Conservation (phyloP, 2,888 invertebrate species). For the Neoitamus cyanurus region DNA sequence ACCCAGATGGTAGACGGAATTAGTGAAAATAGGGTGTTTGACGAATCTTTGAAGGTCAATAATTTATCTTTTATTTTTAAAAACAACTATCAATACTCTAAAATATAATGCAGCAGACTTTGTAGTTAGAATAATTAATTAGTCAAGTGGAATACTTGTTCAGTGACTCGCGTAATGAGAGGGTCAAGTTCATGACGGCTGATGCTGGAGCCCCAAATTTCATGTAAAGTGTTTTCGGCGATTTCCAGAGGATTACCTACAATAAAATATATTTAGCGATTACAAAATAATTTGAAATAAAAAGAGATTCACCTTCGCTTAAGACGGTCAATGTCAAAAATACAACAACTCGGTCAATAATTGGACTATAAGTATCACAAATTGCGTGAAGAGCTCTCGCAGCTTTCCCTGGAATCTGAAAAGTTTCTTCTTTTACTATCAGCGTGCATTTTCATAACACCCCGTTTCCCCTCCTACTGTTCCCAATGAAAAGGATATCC, state of each 20-base stretch:
- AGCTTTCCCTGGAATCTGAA: constrained; percentile 59
- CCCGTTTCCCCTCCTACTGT: no score
- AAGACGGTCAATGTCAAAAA: constrained; percentile 62
- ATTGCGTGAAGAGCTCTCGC: constrained; percentile 70
- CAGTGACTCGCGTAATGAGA: constrained; percentile 62
- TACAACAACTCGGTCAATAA: constrained; percentile 64
- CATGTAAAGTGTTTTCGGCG: constrained; percentile 56
- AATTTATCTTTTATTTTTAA: background rate
- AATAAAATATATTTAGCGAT: background rate
- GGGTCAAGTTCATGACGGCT: constrained; percentile 58
- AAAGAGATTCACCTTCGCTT: constrained; percentile 47
- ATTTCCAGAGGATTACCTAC: constrained; percentile 53
- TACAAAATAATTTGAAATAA: background rate
- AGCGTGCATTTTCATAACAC: no score
- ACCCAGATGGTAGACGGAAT: no score
- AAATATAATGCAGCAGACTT: background rate
- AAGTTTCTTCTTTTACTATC: no score
- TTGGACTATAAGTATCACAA: constrained; percentile 69
- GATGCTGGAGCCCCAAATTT: constrained; percentile 59
- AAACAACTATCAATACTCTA: background rate
- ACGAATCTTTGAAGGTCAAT: background rate
- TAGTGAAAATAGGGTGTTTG: no score
- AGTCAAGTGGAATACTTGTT: constrained; percentile 59
- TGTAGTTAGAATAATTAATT: background rate
- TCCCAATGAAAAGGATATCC: no score